These are phyloP conservation scores for Centrocercus urophasianus DNA, from an alignment of 2,113 vertebrate genomes.

Conservation along the genomic window DNA sequence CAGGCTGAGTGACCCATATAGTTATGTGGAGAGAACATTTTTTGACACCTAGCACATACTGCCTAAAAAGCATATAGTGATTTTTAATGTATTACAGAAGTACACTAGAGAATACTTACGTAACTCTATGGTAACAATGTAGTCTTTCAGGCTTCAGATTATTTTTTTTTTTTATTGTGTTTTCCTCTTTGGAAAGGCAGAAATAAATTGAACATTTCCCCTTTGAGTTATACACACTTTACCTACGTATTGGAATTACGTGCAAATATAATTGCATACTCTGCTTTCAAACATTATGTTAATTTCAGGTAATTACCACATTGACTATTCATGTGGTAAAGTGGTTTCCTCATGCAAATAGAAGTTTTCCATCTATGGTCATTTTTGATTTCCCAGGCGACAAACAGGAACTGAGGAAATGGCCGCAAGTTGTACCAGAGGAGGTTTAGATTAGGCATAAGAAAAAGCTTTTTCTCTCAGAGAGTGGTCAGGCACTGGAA, in stretches of 20 bases:
- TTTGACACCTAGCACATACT: not conserved
- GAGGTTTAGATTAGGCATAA: too few species aligned
- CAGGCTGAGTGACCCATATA: not conserved
- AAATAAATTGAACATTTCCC: not conserved
- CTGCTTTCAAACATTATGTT: not conserved
- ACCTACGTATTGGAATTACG: not conserved
- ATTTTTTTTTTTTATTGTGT: not conserved
- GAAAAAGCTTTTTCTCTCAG: too few species aligned
- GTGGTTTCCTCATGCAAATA: not conserved
- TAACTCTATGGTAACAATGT: rapidly evolving
- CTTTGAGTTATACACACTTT: not conserved
- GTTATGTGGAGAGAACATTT: not conserved
- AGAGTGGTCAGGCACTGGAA: too few species aligned
- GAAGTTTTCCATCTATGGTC: not conserved
- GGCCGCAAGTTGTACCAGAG: too few species aligned
- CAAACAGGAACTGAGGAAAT: too few species aligned
- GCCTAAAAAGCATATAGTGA: not conserved
- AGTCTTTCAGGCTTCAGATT: not conserved
- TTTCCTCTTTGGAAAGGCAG: not conserved
- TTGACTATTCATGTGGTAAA: not conserved
- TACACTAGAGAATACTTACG: not conserved
- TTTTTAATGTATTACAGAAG: not conserved
- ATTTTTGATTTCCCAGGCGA: not conserved
- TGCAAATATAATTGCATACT: not conserved
- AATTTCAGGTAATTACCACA: not conserved